Base-by-base conservation (phyloP, 2,113 vertebrate genomes). In the Nannobrachium achirus region DNA sequence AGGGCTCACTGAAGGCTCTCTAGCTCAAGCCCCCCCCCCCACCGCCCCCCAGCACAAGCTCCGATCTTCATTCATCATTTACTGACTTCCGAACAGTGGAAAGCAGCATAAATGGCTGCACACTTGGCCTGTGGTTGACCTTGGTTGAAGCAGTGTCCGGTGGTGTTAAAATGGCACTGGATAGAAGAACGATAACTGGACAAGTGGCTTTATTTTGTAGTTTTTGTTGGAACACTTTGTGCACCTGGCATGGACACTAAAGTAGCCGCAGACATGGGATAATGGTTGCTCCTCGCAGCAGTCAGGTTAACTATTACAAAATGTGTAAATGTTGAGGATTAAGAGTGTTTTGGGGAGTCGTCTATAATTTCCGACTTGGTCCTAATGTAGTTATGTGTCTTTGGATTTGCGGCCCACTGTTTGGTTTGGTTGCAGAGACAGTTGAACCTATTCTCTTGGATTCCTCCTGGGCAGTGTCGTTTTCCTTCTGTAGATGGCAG, bases 281-380 rank as follows among this genome's bases (percentile, higher is more conserved):
- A 98, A 97, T 96, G 96, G 96, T 97, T 97, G 95, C 95, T 92
- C 93, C 94, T 91, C 93, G 94, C 91, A 14, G 71, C 62, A 38
- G 13, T 13, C n/a, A 48, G 13, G n/a, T 33, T 51, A 9, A 69
- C 11, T 40, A 8, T 13, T 53, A 16, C 33, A 10, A 39, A 40
- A 11, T 13, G 11, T 18, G 25, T 19, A 53, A 60, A 46, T 11
- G 6, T 7, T 53, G 25, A 66, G 42, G 1, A 19, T 57, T 16
- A 58, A 41, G 14, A 25, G 16, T 50, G 11, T 55, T 33, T 33
- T 33, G 25, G 2, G 20, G 19, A 55, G 11, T 9, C 48, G 48
- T 9, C 48, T 8, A 16, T 50, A 50, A 50, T 33, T 33, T 33
- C 55, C 6, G 0, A 33, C 48, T 3, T 38, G 1, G 13, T 51